phyloP scores from a whole-genome alignment of 1,140 invertebrate genomes.

The Stenopsyche tienmushanensis region DNA sequence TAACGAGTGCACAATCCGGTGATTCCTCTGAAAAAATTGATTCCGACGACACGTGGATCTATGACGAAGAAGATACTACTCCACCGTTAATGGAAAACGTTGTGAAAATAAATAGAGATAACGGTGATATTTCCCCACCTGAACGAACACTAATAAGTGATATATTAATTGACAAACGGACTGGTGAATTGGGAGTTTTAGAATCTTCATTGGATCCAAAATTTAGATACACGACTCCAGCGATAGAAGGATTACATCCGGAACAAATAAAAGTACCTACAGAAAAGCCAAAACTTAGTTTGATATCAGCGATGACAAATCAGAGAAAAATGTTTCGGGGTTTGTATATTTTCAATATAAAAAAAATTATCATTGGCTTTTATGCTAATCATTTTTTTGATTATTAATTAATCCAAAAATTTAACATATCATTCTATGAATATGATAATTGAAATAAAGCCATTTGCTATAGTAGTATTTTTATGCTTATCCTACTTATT shows the following conservation, averaged over 20 bases:
- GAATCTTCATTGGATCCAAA: constrained; percentile 33
- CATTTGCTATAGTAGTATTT: constrained; percentile 4
- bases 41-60: constrained; percentile 31
- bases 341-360: constrained; percentile 40
- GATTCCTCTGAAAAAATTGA: constrained; percentile 34
- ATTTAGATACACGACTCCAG: constrained; percentile 35
- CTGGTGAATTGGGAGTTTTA: constrained; percentile 22
- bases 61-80: constrained; percentile 16
- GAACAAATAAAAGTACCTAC: constrained; percentile 54
- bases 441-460: neutral
- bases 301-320: constrained; percentile 53
- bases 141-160: constrained; percentile 26
- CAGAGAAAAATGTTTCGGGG: constrained; percentile 54
- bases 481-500: neutral
- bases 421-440: neutral
- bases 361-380: constrained; percentile 47
- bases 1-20: constrained; percentile 29
- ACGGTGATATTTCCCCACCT: constrained; percentile 19
- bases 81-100: constrained; percentile 22
- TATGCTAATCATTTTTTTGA: constrained; percentile 7
- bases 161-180: constrained; percentile 32
- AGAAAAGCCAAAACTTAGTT: constrained; percentile 52
- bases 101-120: constrained; percentile 16
- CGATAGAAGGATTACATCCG: constrained; percentile 44
- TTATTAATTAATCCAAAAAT: neutral